A percentile compares a stretch with the other conserved stretches of the same genome.
These are phyloP conservation scores for Liolophura sinensis DNA, from an alignment of 1,140 invertebrate genomes.

Conservation along the genomic window DNA sequence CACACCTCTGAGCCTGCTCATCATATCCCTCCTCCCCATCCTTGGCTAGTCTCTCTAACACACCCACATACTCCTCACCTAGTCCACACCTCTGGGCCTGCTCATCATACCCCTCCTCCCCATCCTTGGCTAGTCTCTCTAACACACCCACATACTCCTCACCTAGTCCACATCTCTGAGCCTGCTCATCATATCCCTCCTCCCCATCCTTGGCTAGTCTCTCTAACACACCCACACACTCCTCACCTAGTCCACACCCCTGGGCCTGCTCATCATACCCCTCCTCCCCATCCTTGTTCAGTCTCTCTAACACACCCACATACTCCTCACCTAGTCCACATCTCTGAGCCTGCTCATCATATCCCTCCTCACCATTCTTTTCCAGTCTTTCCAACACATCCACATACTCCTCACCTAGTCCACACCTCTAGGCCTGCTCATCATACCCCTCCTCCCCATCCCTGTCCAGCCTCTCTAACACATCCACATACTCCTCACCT, in stretches of 20 bases:
- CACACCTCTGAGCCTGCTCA: background rate
- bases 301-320: background rate
- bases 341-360: background rate
- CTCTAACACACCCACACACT: background rate
- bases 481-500: background rate
- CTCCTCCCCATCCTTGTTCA: constrained; percentile 35
- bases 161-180: background rate
- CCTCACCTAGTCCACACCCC: constrained; percentile 42
- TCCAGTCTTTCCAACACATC: background rate
- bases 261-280: constrained; percentile 38
- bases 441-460: constrained; percentile 41
- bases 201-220: background rate
- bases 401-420: constrained; percentile 31
- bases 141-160: background rate
- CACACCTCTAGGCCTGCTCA: constrained; percentile 40
- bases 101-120: constrained; percentile 39
- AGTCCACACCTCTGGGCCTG: constrained; percentile 44
- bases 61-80: constrained; percentile 22
- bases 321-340: background rate
- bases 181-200: background rate
- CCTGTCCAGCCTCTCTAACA: constrained; percentile 4
- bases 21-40: background rate
- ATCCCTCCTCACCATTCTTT: background rate
- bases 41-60: background rate
- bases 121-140: constrained; percentile 15